Evolutionary conservation across 1,140 invertebrate species (phyloP).

Genomic region (Brachionus paranguensis): DNA sequence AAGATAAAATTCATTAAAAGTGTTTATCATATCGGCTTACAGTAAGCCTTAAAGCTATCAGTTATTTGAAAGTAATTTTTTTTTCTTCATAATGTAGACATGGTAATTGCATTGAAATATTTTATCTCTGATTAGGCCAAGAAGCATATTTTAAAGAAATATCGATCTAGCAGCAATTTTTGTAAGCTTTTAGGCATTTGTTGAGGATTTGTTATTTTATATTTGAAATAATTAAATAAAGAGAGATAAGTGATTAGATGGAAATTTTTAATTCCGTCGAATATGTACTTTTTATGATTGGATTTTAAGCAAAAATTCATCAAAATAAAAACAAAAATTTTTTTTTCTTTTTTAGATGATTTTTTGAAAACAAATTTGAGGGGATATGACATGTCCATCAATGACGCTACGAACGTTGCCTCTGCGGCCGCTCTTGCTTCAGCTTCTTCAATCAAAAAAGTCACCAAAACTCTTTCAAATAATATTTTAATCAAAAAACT

Average conservation of each 20-base stretch:
- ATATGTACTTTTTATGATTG: background rate
- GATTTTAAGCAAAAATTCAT: background rate
- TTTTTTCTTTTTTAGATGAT: background rate
- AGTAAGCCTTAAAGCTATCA: background rate
- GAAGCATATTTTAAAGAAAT: background rate
- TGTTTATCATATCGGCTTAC: background rate
- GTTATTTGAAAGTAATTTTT: background rate
- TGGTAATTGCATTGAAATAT: background rate
- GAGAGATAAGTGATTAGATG: background rate
- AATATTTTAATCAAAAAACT: conserved; percentile 17
- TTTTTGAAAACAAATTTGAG: background rate
- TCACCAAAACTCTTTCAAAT: conserved; percentile 14
- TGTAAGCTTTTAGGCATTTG: background rate
- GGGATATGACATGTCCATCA: conserved; percentile 29
- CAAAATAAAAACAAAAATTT: background rate
- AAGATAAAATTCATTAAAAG: background rate
- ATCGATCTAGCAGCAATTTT: background rate
- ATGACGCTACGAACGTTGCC: conserved; percentile 36
- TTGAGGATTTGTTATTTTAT: background rate
- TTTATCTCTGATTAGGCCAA: background rate
- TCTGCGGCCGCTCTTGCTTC: conserved; percentile 24
- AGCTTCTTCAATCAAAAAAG: conserved; percentile 10
- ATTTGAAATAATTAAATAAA: background rate
- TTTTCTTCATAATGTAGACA: background rate
- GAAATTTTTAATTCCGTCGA: background rate